phyloP scores from a whole-genome alignment of 2,797 vertebrate species.

The Leucoraja ocellata region DNA sequence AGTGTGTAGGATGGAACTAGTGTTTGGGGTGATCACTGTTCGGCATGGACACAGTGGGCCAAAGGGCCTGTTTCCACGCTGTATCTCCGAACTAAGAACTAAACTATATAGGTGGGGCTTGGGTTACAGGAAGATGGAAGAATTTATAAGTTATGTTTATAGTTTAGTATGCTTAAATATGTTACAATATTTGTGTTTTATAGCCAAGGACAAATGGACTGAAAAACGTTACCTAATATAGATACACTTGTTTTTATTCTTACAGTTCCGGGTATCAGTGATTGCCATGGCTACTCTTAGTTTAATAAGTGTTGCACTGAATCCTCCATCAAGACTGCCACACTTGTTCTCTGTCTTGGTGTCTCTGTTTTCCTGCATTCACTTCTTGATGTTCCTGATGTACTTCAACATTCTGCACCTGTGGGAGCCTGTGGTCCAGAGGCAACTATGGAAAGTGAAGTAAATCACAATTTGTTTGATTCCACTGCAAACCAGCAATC shows the following conservation, averaged over 20 bases:
- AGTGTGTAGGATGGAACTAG: too few relatives aligned
- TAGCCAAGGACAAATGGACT: not conserved
- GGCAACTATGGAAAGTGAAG: constrained; percentile 69
- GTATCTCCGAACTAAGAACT: too few relatives aligned
- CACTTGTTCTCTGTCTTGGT: constrained; percentile 83
- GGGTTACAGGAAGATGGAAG: not conserved
- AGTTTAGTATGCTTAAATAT: not conserved
- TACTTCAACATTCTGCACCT: constrained; percentile 80
- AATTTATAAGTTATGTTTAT: not conserved
- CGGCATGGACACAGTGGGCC: too few relatives aligned
- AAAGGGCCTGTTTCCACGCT: too few relatives aligned
- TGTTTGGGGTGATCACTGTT: too few relatives aligned
- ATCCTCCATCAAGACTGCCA: constrained; percentile 70
- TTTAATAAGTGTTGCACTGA: constrained; percentile 52
- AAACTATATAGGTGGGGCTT: too few relatives aligned
- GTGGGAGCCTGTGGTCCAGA: constrained; percentile 58
- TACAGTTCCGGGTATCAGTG: constrained; percentile 74
- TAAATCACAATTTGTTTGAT: constrained; percentile 39
- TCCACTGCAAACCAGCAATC: not conserved
- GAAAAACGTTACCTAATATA: not conserved
- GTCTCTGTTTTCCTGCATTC: constrained; percentile 69
- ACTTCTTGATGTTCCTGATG: constrained; percentile 70
- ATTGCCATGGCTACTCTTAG: constrained; percentile 68
- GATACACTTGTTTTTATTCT: constrained; percentile 39
- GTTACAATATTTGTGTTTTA: not conserved